Conservation (phyloP, 2,888 invertebrate genomes). For the Microctonus aethiopoides region DNA sequence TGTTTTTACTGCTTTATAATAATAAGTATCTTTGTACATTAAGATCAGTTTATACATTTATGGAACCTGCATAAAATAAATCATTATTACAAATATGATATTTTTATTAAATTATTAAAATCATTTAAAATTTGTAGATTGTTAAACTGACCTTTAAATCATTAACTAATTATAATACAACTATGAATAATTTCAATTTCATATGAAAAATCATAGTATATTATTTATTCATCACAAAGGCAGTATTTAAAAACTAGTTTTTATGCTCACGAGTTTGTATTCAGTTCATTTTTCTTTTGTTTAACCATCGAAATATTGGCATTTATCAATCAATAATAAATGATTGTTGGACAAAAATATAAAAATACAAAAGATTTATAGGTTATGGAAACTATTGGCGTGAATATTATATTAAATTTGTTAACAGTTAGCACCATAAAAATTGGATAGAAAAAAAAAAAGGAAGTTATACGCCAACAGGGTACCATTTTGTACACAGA, state of each 20-base stretch:
- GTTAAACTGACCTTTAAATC: neutral
- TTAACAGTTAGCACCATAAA: constrained; percentile 51
- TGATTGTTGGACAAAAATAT: neutral
- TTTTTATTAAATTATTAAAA: neutral
- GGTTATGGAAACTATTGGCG: neutral
- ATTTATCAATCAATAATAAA: neutral
- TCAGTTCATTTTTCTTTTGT: neutral
- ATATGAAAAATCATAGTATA: neutral
- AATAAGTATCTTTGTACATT: neutral
- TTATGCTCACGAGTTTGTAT: neutral
- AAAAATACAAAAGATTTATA: neutral
- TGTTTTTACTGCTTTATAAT: neutral
- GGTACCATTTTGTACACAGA: no score
- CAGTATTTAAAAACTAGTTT: neutral
- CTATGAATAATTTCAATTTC: neutral
- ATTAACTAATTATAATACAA: neutral
- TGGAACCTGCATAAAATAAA: no score
- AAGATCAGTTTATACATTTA: no score
- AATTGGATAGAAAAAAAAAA: constrained; percentile 39
- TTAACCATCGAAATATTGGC: neutral
- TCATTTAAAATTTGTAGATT: neutral
- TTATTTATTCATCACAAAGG: neutral
- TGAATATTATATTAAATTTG: neutral
- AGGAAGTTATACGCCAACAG: no score
- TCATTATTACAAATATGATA: neutral